These are phyloP conservation scores for Acleris literana DNA, from an alignment of 2,888 invertebrate genomes.

Conservation along the genomic window DNA sequence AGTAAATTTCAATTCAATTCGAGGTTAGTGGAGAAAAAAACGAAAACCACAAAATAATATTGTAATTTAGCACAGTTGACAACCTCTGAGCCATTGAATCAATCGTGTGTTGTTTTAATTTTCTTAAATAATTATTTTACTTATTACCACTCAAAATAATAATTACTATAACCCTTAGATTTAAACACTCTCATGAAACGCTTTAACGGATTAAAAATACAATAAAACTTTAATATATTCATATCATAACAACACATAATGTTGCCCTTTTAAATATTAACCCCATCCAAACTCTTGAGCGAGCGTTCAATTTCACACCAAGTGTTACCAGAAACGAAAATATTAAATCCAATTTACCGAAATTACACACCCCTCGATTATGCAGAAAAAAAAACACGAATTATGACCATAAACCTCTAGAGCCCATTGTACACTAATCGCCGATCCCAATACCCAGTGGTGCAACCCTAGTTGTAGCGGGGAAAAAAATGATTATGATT, in stretches of 20 bases:
- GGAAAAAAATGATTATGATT: conserved; percentile 77
- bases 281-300: conserved; percentile 73
- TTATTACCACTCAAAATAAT: too few species aligned
- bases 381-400: conserved; percentile 70
- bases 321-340: conserved; percentile 77
- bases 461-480: conserved; percentile 69
- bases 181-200: too few species aligned
- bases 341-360: conserved; percentile 82
- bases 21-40: too few species aligned
- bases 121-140: too few species aligned
- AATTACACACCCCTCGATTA: conserved; percentile 68
- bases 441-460: conserved; percentile 63
- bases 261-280: conserved; percentile 56
- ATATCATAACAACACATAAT: conserved; percentile 18
- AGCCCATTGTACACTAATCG: conserved; percentile 75
- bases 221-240: conserved; percentile 5
- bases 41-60: too few species aligned
- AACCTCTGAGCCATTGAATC: too few species aligned
- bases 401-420: conserved; percentile 78
- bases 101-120: too few species aligned
- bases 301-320: conserved; percentile 81
- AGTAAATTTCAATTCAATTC: too few species aligned
- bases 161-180: too few species aligned
- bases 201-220: too few species aligned
- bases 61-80: too few species aligned